Conservation (phyloP, 2,888 invertebrate species). For the Lepetodrilus schrolli region DNA sequence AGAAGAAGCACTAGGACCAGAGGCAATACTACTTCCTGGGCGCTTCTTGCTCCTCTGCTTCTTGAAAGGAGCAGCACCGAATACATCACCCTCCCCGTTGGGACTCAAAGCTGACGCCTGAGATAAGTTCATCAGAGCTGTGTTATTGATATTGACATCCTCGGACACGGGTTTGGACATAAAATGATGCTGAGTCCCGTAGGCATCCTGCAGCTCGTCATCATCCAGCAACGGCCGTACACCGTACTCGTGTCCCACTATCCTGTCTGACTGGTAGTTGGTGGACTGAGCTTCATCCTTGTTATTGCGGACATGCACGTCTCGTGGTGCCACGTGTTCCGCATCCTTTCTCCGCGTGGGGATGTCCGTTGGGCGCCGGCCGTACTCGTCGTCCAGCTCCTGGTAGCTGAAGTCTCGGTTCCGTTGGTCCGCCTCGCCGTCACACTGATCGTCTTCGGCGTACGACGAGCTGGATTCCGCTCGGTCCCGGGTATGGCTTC, state of each 20-base stretch:
- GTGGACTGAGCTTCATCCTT: neutral
- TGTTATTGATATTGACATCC: slow-evolving; percentile 31
- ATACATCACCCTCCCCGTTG: slow-evolving; percentile 61
- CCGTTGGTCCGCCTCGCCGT: slow-evolving; percentile 68
- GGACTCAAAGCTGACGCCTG: slow-evolving; percentile 42
- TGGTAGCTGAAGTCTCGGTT: slow-evolving; percentile 67
- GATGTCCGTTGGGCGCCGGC: slow-evolving; percentile 60
- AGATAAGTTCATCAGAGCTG: slow-evolving; percentile 18
- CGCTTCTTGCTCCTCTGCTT: slow-evolving; percentile 52
- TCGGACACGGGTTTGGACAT: slow-evolving; percentile 31
- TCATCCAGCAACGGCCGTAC: slow-evolving; percentile 85
- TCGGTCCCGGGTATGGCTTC: slow-evolving; percentile 31
- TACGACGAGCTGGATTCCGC: slow-evolving; percentile 70
- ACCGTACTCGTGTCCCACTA: slow-evolving; percentile 85
- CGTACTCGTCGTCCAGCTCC: slow-evolving; percentile 73
- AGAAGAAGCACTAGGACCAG: slow-evolving; percentile 37
- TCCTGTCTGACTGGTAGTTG: slow-evolving; percentile 67
- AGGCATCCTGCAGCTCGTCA: slow-evolving; percentile 80
- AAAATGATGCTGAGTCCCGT: slow-evolving; percentile 42
- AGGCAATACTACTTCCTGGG: slow-evolving; percentile 37
- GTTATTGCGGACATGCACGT: slow-evolving; percentile 18
- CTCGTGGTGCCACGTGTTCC: slow-evolving; percentile 40
- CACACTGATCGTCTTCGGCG: slow-evolving; percentile 75
- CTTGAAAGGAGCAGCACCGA: slow-evolving; percentile 72
- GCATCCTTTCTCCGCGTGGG: slow-evolving; percentile 3